These are phyloP conservation scores for Ligdia adustata DNA, from an alignment of 2,888 invertebrate species.

Conservation along the genomic window DNA sequence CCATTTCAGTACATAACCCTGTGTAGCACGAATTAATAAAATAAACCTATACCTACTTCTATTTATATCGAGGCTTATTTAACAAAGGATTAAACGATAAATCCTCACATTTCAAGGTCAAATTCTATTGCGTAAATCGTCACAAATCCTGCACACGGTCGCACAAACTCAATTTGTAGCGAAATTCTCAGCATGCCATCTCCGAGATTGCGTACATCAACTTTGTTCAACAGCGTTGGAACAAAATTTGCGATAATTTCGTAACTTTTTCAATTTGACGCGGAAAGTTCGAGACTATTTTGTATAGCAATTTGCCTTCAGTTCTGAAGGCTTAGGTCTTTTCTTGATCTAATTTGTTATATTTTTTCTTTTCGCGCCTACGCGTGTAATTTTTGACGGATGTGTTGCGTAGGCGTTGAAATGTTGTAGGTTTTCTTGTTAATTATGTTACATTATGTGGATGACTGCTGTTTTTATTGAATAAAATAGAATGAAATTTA, in stretches of 20 bases:
- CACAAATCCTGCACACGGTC: slow-evolving; percentile 25
- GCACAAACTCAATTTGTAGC: slow-evolving; percentile 31
- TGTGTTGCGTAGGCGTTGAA: too few relatives aligned
- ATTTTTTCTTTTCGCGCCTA: slow-evolving; percentile 5
- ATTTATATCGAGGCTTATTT: too few relatives aligned
- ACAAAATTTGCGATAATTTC: slow-evolving; percentile 38
- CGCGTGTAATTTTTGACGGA: too few relatives aligned
- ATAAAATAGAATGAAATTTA: too few relatives aligned
- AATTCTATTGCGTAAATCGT: slow-evolving; percentile 24
- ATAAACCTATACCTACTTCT: too few relatives aligned
- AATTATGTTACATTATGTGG: too few relatives aligned
- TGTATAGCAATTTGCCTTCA: slow-evolving; percentile 35
- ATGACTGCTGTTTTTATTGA: too few relatives aligned
- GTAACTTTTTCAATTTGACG: slow-evolving; percentile 41
- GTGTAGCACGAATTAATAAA: too few relatives aligned
- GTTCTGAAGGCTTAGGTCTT: slow-evolving; percentile 22
- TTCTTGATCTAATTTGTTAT: slow-evolving; percentile 24
- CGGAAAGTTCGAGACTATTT: slow-evolving; percentile 34
- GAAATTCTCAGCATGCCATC: slow-evolving; percentile 18
- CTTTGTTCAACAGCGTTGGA: slow-evolving; percentile 31
- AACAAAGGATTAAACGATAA: too few relatives aligned
- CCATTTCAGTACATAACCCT: too few relatives aligned
- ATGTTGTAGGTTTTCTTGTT: too few relatives aligned
- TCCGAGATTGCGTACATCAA: slow-evolving; percentile 34
- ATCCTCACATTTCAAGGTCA: slow-evolving; percentile 1